A percentile compares a stretch with the other conserved stretches of the same genome.
Evolutionary conservation across 2,888 invertebrate species (phyloP).

Genomic region (Periphyllus acericola): DNA sequence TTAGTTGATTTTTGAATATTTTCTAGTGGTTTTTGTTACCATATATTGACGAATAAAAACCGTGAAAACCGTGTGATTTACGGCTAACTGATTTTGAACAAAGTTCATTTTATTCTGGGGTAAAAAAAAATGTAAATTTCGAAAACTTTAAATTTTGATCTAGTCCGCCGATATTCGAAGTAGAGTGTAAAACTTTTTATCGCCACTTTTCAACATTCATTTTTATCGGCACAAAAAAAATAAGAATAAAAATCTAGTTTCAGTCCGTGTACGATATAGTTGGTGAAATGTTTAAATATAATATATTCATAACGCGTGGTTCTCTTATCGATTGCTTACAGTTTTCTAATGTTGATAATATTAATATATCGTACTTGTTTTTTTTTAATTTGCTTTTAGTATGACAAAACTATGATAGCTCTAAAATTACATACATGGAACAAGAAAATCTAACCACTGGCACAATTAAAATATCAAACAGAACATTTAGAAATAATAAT

Average conservation of each 20-base stretch:
- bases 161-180: background rate
- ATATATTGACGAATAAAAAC: no score
- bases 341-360: background rate
- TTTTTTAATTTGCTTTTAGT: no score
- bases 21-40: no score
- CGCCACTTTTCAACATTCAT: background rate
- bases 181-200: background rate
- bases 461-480: no score
- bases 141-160: background rate
- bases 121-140: background rate
- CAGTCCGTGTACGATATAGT: background rate
- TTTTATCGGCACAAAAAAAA: background rate
- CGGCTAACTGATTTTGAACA: background rate
- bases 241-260: no score
- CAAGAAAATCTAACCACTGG: no score
- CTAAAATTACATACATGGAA: no score
- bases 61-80: background rate
- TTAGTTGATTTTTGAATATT: no score
- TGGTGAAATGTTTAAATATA: background rate
- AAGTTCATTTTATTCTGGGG: background rate
- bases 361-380: no score
- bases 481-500: no score
- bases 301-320: no score
- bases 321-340: background rate
- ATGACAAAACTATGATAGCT: no score